Conservation (phyloP, 2,113 vertebrate genomes). For the Panthera tigris region DNA sequence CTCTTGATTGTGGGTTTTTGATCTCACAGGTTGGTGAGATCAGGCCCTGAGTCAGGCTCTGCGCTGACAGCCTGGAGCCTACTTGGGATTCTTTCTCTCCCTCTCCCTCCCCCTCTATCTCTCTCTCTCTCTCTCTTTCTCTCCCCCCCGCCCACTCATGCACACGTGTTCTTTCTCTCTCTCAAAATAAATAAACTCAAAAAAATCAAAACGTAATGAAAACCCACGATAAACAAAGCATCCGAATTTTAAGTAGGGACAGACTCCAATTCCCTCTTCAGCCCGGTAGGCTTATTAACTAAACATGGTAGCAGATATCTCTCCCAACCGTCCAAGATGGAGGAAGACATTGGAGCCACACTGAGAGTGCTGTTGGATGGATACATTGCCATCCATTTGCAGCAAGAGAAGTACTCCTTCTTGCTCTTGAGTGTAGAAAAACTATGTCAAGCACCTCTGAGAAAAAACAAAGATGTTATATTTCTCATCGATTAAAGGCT, state of each 20-base stretch:
- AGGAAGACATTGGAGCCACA: rapidly evolving
- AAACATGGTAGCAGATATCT: background rate
- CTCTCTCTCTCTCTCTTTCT: too few relatives aligned
- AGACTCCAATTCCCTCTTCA: background rate
- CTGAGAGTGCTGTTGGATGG: background rate
- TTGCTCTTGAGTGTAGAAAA: background rate
- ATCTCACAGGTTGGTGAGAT: too few relatives aligned
- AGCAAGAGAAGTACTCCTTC: background rate
- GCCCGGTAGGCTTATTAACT: background rate
- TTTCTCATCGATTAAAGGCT: background rate
- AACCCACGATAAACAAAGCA: background rate
- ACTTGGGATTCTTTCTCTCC: too few relatives aligned
- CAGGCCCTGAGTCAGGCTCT: too few relatives aligned
- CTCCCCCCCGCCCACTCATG: too few relatives aligned
- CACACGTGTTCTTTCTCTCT: too few relatives aligned
- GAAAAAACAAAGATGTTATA: background rate
- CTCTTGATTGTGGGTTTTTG: too few relatives aligned
- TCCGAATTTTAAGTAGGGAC: slow-evolving; percentile 6
- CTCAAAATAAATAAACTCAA: too few relatives aligned
- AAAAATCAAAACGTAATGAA: background rate
- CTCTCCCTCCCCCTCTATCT: too few relatives aligned
- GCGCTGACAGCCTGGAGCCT: too few relatives aligned
- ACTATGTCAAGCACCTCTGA: background rate
- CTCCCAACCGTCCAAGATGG: background rate
- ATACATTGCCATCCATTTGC: background rate